Percentiles rank a stretch among this genome's conserved stretches.
Evolutionary conservation across 2,113 vertebrate genomes (phyloP).

Genomic region (Rhombomys opimus): DNA sequence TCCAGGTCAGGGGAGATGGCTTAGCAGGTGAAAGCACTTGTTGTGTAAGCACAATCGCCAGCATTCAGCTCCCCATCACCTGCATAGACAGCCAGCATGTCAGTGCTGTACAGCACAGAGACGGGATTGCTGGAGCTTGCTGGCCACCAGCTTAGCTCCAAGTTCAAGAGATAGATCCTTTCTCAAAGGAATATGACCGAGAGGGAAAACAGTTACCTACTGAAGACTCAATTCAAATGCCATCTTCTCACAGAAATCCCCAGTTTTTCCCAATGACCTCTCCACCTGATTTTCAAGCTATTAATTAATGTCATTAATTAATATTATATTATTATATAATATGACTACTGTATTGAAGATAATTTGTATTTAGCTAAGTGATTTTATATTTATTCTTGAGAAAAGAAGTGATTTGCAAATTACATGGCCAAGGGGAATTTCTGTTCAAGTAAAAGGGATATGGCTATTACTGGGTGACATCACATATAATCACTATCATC

Average conservation of each 20-base stretch:
- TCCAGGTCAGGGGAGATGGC: neutral
- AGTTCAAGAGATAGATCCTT: neutral
- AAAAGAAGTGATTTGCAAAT: neutral
- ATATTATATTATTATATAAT: neutral
- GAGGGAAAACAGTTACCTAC: neutral
- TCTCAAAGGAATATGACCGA: no score
- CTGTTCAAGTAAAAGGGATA: neutral
- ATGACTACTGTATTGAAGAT: neutral
- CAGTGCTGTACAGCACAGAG: neutral
- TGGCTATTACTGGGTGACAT: neutral
- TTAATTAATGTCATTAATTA: neutral
- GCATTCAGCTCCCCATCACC: neutral
- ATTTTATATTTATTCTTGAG: constrained; percentile 37
- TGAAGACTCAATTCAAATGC: neutral
- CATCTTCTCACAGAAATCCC: neutral
- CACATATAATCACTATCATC: neutral
- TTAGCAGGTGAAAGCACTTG: neutral
- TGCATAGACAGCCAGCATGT: neutral
- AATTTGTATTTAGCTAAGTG: neutral
- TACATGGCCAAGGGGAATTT: neutral
- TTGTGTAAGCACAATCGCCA: neutral
- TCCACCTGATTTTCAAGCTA: neutral
- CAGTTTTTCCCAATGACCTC: neutral
- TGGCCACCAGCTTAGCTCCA: neutral
- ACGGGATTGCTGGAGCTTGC: no score